A percentile compares a stretch with the other conserved stretches of the same genome.
These are phyloP conservation scores for Odontamblyopus rebecca DNA, from an alignment of 2,797 vertebrate species.

Conservation along the genomic window DNA sequence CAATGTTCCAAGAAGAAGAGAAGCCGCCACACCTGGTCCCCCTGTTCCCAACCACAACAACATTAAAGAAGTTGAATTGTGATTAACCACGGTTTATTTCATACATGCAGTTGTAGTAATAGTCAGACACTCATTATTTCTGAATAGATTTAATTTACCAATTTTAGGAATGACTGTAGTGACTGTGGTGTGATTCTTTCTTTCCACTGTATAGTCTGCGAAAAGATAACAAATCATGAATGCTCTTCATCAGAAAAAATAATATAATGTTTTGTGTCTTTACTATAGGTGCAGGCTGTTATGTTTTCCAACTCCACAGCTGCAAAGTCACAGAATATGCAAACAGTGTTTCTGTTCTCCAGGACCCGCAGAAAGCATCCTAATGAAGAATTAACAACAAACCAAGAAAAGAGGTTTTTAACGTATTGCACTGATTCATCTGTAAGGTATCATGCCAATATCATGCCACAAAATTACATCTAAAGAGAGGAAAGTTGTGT, in stretches of 20 bases:
- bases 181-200: slow-evolving; percentile 68
- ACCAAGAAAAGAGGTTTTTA: no score
- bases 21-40: slow-evolving; percentile 85
- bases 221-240: slow-evolving; percentile 13
- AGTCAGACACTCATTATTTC: not conserved
- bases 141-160: slow-evolving; percentile 63
- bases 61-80: not conserved
- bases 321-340: slow-evolving; percentile 80
- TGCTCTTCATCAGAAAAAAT: not conserved
- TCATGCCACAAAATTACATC: no score
- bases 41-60: slow-evolving; percentile 71
- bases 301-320: slow-evolving; percentile 67
- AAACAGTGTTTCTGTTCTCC: slow-evolving; percentile 83
- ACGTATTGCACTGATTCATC: no score
- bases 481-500: no score
- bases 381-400: slow-evolving; percentile 40
- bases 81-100: not conserved
- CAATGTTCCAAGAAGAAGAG: slow-evolving; percentile 91
- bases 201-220: slow-evolving; percentile 68
- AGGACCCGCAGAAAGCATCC: slow-evolving; percentile 85
- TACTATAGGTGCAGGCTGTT: slow-evolving; percentile 77
- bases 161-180: slow-evolving; percentile 74
- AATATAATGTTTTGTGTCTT: slow-evolving; percentile 13
- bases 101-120: not conserved
- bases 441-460: no score